Base-by-base conservation (phyloP, 1,140 invertebrate species). In the Drosophila burlai region DNA sequence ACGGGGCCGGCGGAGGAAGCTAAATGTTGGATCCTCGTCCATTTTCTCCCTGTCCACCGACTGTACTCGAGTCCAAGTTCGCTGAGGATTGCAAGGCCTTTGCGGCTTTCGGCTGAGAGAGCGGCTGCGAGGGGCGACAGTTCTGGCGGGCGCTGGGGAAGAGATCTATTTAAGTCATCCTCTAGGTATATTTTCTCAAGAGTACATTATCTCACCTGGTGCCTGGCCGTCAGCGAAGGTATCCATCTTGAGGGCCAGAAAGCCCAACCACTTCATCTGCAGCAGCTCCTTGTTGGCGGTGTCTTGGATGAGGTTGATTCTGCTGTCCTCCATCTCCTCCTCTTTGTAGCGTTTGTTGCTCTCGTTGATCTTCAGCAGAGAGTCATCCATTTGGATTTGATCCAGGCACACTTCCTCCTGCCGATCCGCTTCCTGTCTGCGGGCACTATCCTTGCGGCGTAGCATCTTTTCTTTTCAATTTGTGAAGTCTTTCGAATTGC, bases 1-100 rank as follows among this genome's bases (percentile, higher is more conserved):
- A 36, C 94, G 93, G 10, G 95, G 95, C 58, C 93, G 94, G 59
- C 95, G 92, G 15, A 95, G 49, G 13, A 95, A 81, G 42, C 94
- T 92, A 16, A 81, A 34, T n/a, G 95, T 50, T 4, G 26, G 49
- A 7, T 18, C 49, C 16, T 24, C 42, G 9, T 34, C 40, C 10
- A 16, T 6, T 11, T 16, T n/a, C 2, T 36, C 36, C 38, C 71
- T 73, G 57, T 72, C 67, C 36, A 60, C 46, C 3, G 81, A 81
- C 9, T 73, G 55, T 0, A 64, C 54, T 11, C 72, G 63, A 1
- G 5, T 9, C 2, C 67, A 73, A 10, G 58, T 10, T 7, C 24
- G 4, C 16, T 34, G 43, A 2, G 24, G 3, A 9, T 6, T 26
- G 26, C 15, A 1, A 29, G 2, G 10, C 16, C 16, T n/a, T 16